These are phyloP conservation scores for honey bee (Apis mellifera) DNA, from an alignment of 1,140 invertebrate species.

Conservation along the genomic window Amel_HAv3.1 CM009943.2:10640501-10641000, in stretches of 20 bases:
- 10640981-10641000: constrained; percentile 81
- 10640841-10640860: background rate
- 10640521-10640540: background rate
- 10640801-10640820: background rate
- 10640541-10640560: background rate
- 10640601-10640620: background rate
- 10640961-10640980: constrained; percentile 80
- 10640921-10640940: constrained; percentile 65
- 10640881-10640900: constrained; percentile 24
- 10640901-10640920: constrained; percentile 63
- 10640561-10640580: background rate
- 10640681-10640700: no score
- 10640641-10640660: background rate
- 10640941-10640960: constrained; percentile 80
- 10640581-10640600: background rate
- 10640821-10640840: background rate
- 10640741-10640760: no score
- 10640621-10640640: background rate
- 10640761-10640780: no score
- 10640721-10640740: no score
- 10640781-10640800: no score
- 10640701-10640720: no score
- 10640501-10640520: no score
- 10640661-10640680: background rate
- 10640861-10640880: constrained; percentile 22